phyloP scores from a whole-genome alignment of 2,113 vertebrate genomes.

The Pelmatolapia mariae region DNA sequence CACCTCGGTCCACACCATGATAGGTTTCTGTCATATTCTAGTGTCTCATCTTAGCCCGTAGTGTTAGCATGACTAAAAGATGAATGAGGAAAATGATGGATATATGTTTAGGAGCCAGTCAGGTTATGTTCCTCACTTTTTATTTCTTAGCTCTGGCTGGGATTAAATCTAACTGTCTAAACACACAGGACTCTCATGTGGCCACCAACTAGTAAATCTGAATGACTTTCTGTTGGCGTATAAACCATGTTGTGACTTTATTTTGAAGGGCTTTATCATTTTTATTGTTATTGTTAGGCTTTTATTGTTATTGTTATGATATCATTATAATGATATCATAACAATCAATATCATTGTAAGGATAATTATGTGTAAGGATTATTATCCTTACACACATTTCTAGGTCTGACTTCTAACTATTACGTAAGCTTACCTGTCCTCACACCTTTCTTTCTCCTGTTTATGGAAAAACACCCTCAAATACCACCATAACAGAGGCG shows the following conservation, averaged over 20 bases:
- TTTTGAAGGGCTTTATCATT: background rate
- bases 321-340: background rate
- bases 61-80: background rate
- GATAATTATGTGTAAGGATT: background rate
- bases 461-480: slow-evolving; percentile 48
- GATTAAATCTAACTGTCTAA: background rate
- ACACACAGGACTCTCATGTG: background rate
- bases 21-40: background rate
- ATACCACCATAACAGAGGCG: slow-evolving; percentile 28
- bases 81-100: background rate
- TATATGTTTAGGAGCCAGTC: background rate
- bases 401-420: background rate
- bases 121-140: background rate
- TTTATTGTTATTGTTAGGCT: background rate
- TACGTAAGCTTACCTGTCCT: background rate
- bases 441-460: slow-evolving; percentile 22
- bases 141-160: background rate
- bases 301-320: background rate
- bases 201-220: background rate
- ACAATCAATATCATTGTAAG: background rate
- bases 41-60: background rate
- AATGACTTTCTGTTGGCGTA: background rate
- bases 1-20: background rate
- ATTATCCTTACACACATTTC: background rate
- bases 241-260: background rate